Evolutionary conservation across 1,140 invertebrate genomes (phyloP).

Genomic region (Leguminivora glycinivorella): DNA sequence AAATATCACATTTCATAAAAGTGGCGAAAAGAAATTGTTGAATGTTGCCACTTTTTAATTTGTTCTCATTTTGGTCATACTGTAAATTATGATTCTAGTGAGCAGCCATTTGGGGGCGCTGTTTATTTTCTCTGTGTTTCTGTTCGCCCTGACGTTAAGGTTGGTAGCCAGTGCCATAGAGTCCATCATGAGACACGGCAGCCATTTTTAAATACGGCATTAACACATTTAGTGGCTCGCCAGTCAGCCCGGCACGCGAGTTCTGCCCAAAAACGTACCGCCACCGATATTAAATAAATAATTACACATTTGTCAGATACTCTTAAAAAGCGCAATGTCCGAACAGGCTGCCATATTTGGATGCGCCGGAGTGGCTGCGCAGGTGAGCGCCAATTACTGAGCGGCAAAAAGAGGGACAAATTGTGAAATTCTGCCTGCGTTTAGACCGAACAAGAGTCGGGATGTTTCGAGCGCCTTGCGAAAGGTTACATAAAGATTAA

Average conservation of each 20-base stretch:
- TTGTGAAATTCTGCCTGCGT: constrained; percentile 65
- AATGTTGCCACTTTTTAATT: no score
- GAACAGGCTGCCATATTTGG: constrained; percentile 66
- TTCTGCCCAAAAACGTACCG: constrained; percentile 64
- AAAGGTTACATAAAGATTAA: background rate
- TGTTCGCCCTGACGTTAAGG: no score
- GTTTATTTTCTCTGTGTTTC: no score
- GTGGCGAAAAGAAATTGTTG: no score
- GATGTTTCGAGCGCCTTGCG: constrained; percentile 5
- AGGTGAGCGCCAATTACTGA: constrained; percentile 70
- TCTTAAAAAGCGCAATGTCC: constrained; percentile 64
- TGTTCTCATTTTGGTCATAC: no score
- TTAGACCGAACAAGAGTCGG: constrained; percentile 32
- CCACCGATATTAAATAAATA: constrained; percentile 75
- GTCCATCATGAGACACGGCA: background rate
- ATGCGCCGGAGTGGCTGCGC: constrained; percentile 49
- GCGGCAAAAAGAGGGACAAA: constrained; percentile 72
- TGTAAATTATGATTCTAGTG: no score
- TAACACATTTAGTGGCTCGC: constrained; percentile 41
- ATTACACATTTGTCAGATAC: constrained; percentile 77
- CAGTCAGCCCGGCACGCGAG: constrained; percentile 54
- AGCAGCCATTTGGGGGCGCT: no score
- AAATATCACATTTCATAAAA: no score
- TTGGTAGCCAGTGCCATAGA: no score
- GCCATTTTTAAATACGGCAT: constrained; percentile 39